A percentile compares a stretch with the other conserved stretches of the same genome.
Conservation (phyloP, 2,113 vertebrate genomes). For the Ctenodactylus gundi region DNA sequence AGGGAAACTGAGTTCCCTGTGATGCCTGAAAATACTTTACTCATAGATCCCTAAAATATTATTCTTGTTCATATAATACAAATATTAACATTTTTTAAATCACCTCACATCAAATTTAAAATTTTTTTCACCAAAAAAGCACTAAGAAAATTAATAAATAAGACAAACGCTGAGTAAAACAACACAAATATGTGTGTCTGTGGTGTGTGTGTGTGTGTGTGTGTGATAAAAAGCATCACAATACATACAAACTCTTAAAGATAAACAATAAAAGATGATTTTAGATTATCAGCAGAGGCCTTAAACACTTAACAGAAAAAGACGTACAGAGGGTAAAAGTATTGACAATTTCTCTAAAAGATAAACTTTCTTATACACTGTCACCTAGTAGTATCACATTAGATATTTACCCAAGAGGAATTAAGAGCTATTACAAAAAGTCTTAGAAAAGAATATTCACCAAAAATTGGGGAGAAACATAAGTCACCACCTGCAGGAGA, state of each 20-base stretch:
- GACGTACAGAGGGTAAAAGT: background rate
- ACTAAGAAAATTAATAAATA: background rate
- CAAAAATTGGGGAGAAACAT: background rate
- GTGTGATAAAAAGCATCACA: background rate
- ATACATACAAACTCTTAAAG: conserved; percentile 5
- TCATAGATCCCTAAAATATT: conserved; percentile 29
- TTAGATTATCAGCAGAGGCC: background rate
- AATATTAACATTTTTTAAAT: background rate
- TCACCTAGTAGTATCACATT: background rate
- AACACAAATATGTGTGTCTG: background rate
- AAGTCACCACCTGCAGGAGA: background rate
- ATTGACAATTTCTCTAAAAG: background rate
- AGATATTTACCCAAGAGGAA: background rate
- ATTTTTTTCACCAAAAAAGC: background rate
- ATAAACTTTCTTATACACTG: background rate
- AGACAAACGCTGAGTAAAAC: background rate
- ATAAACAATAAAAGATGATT: background rate
- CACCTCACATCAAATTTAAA: background rate
- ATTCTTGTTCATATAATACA: background rate
- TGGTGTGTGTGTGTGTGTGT: background rate
- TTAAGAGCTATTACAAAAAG: conserved; percentile 9
- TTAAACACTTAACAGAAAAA: background rate
- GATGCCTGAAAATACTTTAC: background rate
- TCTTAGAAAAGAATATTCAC: background rate
- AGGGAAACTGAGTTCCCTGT: background rate